phyloP scores from a whole-genome alignment of 2,113 vertebrate species.

The Spermophilus dauricus region DNA sequence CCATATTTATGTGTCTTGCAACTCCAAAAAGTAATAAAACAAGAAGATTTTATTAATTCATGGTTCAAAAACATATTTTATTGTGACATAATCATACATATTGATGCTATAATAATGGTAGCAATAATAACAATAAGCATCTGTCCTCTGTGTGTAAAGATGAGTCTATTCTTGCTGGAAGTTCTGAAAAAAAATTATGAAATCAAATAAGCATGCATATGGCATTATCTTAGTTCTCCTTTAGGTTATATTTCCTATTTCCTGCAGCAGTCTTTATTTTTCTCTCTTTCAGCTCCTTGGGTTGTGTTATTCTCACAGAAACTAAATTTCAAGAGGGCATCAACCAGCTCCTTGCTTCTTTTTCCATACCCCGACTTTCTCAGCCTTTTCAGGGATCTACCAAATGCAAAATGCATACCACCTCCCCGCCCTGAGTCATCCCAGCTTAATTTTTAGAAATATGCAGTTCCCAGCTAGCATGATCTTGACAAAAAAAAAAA shows the following conservation, averaged over 20 bases:
- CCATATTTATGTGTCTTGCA: slow-evolving; percentile 37
- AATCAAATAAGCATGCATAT: not conserved
- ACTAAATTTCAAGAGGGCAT: not conserved
- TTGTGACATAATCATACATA: slow-evolving; percentile 49
- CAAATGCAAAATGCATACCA: not conserved
- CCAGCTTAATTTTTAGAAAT: not conserved
- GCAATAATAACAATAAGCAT: not conserved
- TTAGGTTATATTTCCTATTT: not conserved
- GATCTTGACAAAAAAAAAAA: not conserved
- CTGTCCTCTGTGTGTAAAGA: not conserved
- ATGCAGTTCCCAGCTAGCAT: not conserved
- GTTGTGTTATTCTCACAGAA: not conserved
- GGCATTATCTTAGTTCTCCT: not conserved
- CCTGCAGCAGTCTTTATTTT: not conserved
- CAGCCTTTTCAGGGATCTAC: not conserved
- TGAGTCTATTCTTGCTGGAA: not conserved
- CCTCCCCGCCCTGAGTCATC: not conserved
- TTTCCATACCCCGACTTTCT: not conserved
- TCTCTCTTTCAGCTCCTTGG: not conserved
- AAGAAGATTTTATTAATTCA: slow-evolving; percentile 60
- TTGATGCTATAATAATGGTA: not conserved
- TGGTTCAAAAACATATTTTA: slow-evolving; percentile 55
- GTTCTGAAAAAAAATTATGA: not conserved
- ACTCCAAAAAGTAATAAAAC: slow-evolving; percentile 44
- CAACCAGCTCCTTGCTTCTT: not conserved